Base-by-base conservation (phyloP, 1,140 invertebrate genomes). In the Drosophila ambigua region DNA sequence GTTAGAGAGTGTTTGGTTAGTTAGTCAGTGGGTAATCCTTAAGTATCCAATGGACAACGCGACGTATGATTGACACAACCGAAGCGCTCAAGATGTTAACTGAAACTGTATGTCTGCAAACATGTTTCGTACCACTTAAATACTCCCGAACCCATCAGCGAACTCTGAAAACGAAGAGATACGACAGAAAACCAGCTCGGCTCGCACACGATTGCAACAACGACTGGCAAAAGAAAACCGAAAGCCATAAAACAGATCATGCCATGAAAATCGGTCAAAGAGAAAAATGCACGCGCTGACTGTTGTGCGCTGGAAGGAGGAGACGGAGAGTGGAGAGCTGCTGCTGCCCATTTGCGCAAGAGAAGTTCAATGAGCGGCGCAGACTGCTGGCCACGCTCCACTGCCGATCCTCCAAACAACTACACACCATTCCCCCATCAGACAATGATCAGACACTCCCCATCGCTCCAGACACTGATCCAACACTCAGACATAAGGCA, bases 221-320 rank as follows among this genome's bases (percentile, higher is more conserved):
- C 59, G 63, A 57, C 44, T 45, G 45, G 61, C 52, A 31, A 64
- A 85, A 81, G 81, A 84, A 87, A 87, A 88, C 82, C 79, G 82
- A 87, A 87, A 87, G 82, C 82, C 74, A 79, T 87, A 82, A 88
- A 87, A 87, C 83, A 88, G 82, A 87, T 87, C 82, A 87, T 87
- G 82, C 83, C 83, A 87, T 75, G 78, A 69, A 87, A 87, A 87
- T 88, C 82, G 82, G 82, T 87, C 82, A 82, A 69, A 88, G 83
- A 88, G 83, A 87, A 87, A 87, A 87, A 82, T 82, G 78, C 71
- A 73, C 83, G 77, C 83, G 83, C 80, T 78, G 58, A 48, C 65
- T 63, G 53, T 44, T 59, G 72, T 55, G 54, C 54, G 52, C 39
- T 48, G 41, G 61, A 31, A 46, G 16, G 11, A 24, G 45, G 8